Evolutionary conservation across 2,888 invertebrate genomes (phyloP).

Genomic region (Agrotis clavis): DNA sequence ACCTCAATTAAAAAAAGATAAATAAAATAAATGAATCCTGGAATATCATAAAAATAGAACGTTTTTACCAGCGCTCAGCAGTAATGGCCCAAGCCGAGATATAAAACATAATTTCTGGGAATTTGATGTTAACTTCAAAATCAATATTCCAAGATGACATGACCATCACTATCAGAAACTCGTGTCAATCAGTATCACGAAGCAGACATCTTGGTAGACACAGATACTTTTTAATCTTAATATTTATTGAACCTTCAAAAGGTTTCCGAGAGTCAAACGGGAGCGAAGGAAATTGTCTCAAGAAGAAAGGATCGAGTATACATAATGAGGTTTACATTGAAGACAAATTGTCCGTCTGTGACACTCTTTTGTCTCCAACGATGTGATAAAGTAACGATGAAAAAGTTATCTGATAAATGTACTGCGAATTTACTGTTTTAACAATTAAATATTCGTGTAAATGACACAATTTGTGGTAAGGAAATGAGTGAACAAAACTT

Average conservation of each 20-base stretch:
- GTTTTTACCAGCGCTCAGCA: no score
- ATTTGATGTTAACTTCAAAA: background rate
- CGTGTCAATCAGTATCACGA: background rate
- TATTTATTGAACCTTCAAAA: slow-evolving; percentile 33
- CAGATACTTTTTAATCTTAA: slow-evolving; percentile 27
- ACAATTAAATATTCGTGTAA: slow-evolving; percentile 13
- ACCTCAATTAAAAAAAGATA: no score
- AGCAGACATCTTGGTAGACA: slow-evolving; percentile 6
- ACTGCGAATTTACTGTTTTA: slow-evolving; percentile 10
- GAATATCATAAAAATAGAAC: no score
- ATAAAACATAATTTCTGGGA: background rate
- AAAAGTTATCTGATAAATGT: slow-evolving; percentile 32
- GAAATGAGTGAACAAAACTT: background rate
- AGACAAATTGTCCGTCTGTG: slow-evolving; percentile 59
- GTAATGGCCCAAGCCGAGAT: no score
- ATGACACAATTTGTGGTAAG: background rate
- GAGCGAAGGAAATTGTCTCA: slow-evolving; percentile 44
- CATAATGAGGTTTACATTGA: slow-evolving; percentile 62
- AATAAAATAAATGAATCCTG: no score
- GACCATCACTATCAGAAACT: slow-evolving; percentile 11
- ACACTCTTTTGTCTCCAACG: slow-evolving; percentile 50
- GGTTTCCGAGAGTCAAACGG: slow-evolving; percentile 31
- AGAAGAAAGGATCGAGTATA: slow-evolving; percentile 53
- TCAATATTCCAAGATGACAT: background rate
- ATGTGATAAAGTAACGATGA: slow-evolving; percentile 49